These are phyloP conservation scores for Pleuronectes platessa DNA, from an alignment of 2,113 vertebrate species.

Conservation along the genomic window DNA sequence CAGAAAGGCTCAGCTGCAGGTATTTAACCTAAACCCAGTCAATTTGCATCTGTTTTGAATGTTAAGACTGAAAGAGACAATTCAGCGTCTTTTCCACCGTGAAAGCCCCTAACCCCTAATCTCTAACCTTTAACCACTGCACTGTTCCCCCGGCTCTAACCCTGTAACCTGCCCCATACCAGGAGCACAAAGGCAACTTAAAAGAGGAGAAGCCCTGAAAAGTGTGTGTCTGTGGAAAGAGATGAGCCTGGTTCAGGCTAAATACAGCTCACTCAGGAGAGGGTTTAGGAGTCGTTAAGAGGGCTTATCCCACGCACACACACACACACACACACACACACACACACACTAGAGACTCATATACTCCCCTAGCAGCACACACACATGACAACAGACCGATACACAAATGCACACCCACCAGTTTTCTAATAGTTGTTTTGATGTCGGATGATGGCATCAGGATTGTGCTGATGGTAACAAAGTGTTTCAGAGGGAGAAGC, in stretches of 20 bases:
- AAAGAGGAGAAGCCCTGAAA: constrained; percentile 24
- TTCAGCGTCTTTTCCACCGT: constrained; percentile 33
- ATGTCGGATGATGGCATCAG: constrained; percentile 44
- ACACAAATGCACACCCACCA: constrained; percentile 34
- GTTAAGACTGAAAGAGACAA: constrained; percentile 34
- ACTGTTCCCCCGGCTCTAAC: constrained; percentile 52
- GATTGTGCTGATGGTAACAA: constrained; percentile 59
- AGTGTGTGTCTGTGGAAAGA: constrained; percentile 35
- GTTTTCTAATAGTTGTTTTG: constrained; percentile 72
- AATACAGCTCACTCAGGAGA: constrained; percentile 63
- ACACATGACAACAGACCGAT: constrained; percentile 37
- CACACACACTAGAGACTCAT: constrained; percentile 10
- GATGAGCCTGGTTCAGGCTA: constrained; percentile 60
- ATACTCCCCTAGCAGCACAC: constrained; percentile 26
- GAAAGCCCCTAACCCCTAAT: constrained; percentile 61
- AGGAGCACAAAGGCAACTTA: constrained; percentile 51
- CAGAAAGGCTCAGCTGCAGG: constrained; percentile 1
- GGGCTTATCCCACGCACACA: constrained; percentile 50
- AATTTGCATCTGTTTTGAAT: constrained; percentile 41
- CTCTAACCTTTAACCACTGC: constrained; percentile 57
- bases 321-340: constrained; percentile 40
- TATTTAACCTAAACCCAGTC: constrained; percentile 4
- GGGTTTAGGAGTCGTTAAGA: constrained; percentile 70
- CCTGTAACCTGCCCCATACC: constrained; percentile 50
- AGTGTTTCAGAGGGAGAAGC: constrained; percentile 39